Evolutionary conservation across 2,113 vertebrate species (phyloP).

Genomic region (Dendrocopos noguchii): DNA sequence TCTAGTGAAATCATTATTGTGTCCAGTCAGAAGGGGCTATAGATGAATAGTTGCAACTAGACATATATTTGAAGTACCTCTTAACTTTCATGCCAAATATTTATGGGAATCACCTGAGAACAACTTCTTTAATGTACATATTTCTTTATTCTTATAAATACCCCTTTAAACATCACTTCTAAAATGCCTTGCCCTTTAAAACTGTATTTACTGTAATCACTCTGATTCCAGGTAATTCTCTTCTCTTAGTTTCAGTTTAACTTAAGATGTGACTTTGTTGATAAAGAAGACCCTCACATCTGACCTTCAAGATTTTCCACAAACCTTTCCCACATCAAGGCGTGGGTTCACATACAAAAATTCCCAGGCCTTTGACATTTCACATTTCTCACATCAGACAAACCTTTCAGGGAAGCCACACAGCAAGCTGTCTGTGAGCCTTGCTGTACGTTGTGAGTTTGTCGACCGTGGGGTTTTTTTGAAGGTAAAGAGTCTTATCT

Average conservation of each 20-base stretch:
- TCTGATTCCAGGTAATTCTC: constrained; percentile 8
- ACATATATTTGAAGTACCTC: neutral
- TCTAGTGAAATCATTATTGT: neutral
- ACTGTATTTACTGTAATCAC: constrained; percentile 28
- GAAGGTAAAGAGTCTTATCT: constrained; percentile 33
- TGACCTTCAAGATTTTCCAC: constrained; percentile 38
- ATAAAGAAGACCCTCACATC: constrained; percentile 7
- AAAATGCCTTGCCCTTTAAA: constrained; percentile 31
- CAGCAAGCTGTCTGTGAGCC: constrained; percentile 22
- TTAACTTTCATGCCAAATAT: neutral
- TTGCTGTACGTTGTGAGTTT: constrained; percentile 23
- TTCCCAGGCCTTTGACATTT: constrained; percentile 56
- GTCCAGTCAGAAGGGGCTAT: neutral
- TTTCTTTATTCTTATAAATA: constrained; percentile 20
- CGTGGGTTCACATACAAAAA: constrained; percentile 5
- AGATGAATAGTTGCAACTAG: neutral
- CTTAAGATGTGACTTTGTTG: constrained; percentile 16
- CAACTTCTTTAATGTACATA: neutral
- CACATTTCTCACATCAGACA: constrained; percentile 48
- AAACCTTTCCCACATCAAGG: constrained; percentile 6
- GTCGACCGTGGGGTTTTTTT: constrained; percentile 13
- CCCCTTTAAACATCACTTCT: neutral
- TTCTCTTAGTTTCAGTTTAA: constrained; percentile 57
- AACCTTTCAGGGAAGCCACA: constrained; percentile 66
- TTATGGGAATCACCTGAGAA: neutral